Percentiles rank a stretch among this genome's conserved stretches.
Evolutionary conservation across 2,888 invertebrate species (phyloP).

Genomic region (Drosophila parthenogenetica): DNA sequence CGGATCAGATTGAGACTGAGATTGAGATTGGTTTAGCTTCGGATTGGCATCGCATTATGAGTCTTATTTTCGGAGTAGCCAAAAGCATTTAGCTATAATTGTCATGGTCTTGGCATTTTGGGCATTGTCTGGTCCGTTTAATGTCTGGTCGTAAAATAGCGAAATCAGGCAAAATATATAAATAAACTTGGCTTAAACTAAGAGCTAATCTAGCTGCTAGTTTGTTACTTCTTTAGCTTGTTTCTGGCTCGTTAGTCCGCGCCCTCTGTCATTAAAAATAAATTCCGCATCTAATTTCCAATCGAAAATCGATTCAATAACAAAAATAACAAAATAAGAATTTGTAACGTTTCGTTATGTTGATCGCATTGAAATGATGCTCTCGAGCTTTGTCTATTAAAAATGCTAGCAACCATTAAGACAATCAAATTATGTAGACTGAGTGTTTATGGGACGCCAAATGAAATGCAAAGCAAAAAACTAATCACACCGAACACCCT

Average conservation of each 20-base stretch:
- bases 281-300: constrained; percentile 36
- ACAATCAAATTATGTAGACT: constrained; percentile 67
- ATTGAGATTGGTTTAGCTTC: constrained; percentile 2
- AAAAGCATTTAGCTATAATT: constrained; percentile 77
- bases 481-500: constrained; percentile 6
- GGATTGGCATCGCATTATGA: constrained; percentile 3
- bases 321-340: constrained; percentile 26
- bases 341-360: constrained; percentile 57
- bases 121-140: constrained; percentile 64
- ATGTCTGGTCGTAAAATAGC: constrained; percentile 55
- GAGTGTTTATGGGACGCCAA: constrained; percentile 61
- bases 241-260: constrained; percentile 63
- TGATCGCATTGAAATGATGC: constrained; percentile 45
- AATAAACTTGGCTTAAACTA: constrained; percentile 7
- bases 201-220: constrained; percentile 29
- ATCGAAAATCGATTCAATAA: constrained; percentile 41
- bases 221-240: constrained; percentile 3
- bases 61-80: constrained; percentile 55
- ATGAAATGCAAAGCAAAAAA: constrained; percentile 34
- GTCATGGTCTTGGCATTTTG: constrained; percentile 52
- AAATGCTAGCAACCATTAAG: constrained; percentile 42
- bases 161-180: constrained; percentile 26
- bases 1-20: background rate
- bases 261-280: constrained; percentile 39
- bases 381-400: constrained; percentile 41